A percentile compares a stretch with the other conserved stretches of the same genome.
Evolutionary conservation across 2,797 vertebrate species (phyloP).

Genomic region (Heteromormyrus szaboi): DNA sequence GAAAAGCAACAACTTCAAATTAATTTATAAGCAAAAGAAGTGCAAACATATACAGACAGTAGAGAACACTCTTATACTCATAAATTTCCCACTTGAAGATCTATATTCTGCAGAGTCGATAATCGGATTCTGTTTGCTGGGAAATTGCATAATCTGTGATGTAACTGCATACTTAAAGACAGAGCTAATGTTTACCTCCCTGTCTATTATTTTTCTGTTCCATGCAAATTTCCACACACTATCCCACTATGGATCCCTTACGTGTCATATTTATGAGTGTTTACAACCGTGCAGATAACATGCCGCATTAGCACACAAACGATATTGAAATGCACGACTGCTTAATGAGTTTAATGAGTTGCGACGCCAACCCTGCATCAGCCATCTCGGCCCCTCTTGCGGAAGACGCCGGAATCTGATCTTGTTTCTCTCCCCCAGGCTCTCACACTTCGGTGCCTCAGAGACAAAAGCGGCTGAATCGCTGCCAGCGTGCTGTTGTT

Average conservation of each 20-base stretch:
- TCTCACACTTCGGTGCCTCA: conserved; percentile 3
- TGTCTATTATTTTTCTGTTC: background rate
- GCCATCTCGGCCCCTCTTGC: background rate
- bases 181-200: background rate
- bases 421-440: background rate
- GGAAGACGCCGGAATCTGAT: conserved; percentile 10
- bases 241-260: background rate
- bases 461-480: background rate
- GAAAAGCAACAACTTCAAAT: background rate
- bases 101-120: background rate
- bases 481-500: background rate
- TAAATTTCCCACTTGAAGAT: background rate
- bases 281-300: conserved; percentile 7
- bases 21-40: background rate
- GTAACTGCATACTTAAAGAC: background rate
- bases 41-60: background rate
- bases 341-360: conserved; percentile 23
- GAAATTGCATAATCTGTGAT: background rate
- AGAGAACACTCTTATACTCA: background rate
- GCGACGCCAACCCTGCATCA: background rate
- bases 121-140: background rate
- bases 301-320: conserved; percentile 5
- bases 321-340: background rate
- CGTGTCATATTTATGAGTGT: conserved; percentile 8
- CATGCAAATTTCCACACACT: background rate